A percentile compares a stretch with the other conserved stretches of the same genome.
Conservation (phyloP, 2,888 invertebrate genomes). For the Trichogramma evanescens region DNA sequence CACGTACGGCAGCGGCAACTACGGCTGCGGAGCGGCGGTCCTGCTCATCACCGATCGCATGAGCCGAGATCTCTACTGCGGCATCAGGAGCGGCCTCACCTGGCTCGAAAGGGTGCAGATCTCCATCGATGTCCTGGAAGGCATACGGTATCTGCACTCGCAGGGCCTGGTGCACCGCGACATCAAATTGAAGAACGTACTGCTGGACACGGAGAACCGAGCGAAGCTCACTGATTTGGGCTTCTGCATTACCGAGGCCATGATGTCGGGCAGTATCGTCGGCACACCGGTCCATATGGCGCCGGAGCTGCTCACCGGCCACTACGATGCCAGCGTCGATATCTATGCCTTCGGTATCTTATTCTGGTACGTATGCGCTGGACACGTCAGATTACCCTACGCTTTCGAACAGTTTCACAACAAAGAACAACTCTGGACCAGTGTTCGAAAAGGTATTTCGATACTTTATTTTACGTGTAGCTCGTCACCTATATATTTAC, state of each 20-base stretch:
- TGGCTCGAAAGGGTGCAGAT: slow-evolving; percentile 62
- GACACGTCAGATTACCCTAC: slow-evolving; percentile 68
- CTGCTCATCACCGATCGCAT: slow-evolving; percentile 72
- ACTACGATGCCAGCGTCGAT: slow-evolving; percentile 77
- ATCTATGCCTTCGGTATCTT: slow-evolving; percentile 85
- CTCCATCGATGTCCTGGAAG: slow-evolving; percentile 76
- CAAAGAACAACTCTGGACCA: slow-evolving; percentile 80
- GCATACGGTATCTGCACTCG: slow-evolving; percentile 81
- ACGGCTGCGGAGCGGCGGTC: slow-evolving; percentile 58
- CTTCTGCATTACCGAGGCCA: slow-evolving; percentile 83
- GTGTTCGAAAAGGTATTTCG: slow-evolving; percentile 67
- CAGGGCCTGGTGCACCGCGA: slow-evolving; percentile 78
- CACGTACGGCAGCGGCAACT: slow-evolving; percentile 57
- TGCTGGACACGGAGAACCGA: slow-evolving; percentile 65
- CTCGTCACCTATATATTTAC: not conserved
- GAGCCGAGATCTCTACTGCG: slow-evolving; percentile 71
- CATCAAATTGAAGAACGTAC: slow-evolving; percentile 83
- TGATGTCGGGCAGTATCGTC: slow-evolving; percentile 84
- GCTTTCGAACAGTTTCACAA: slow-evolving; percentile 77
- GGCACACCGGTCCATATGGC: slow-evolving; percentile 90
- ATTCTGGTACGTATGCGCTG: slow-evolving; percentile 86
- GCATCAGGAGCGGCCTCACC: slow-evolving; percentile 60
- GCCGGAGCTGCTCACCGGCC: slow-evolving; percentile 74
- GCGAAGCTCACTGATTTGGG: slow-evolving; percentile 82
- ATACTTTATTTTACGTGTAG: not conserved